Conservation (phyloP, 2,888 invertebrate genomes). For the Papilio gigon region DNA sequence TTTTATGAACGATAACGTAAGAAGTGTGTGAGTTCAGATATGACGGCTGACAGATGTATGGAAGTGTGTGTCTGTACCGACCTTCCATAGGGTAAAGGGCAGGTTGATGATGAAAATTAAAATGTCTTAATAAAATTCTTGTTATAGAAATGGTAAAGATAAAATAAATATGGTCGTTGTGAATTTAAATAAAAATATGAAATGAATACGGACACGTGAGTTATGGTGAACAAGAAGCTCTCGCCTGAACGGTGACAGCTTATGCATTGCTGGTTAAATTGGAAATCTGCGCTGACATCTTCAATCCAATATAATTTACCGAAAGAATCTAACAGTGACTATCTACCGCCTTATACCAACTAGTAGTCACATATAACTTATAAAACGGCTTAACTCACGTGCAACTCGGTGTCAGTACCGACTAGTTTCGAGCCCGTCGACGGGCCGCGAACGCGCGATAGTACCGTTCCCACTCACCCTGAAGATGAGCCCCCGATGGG, state of each 20-base stretch:
- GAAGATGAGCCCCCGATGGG: no score
- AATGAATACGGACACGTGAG: not conserved
- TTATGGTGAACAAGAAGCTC: not conserved
- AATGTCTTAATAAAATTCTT: not conserved
- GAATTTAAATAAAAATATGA: slow-evolving; percentile 1
- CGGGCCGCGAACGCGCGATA: no score
- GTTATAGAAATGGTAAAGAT: no score
- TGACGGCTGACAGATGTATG: not conserved
- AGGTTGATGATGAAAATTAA: no score
- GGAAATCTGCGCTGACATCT: not conserved
- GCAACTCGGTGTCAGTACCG: no score
- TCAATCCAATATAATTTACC: slow-evolving; percentile 1
- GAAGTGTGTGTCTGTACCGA: no score
- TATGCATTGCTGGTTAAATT: slow-evolving; percentile 13
- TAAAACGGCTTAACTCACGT: no score
- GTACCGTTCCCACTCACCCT: no score
- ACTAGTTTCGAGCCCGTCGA: no score
- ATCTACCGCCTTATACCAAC: no score
- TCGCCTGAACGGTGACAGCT: slow-evolving; percentile 2
- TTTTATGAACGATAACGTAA: not conserved
- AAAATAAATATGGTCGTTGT: not conserved
- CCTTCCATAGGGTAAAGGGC: no score
- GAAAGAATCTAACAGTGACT: not conserved
- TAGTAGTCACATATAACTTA: no score
- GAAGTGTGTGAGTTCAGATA: not conserved